phyloP scores from a whole-genome alignment of 2,888 invertebrate genomes.

The Lycocerus yunnanus region DNA sequence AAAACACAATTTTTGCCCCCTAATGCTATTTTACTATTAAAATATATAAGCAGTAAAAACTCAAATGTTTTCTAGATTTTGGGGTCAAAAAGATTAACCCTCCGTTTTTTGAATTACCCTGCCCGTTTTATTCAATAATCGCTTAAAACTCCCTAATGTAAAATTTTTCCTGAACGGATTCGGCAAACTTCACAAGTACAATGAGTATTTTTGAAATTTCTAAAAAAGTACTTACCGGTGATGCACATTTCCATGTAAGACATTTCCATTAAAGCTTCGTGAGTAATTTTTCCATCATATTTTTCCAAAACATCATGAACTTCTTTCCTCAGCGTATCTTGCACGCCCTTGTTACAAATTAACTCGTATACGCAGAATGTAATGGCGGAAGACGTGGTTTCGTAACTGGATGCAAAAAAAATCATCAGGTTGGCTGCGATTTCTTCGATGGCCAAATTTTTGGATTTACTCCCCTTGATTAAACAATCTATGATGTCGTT shows the following conservation, averaged over 20 bases:
- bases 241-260: slow-evolving; percentile 57
- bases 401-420: slow-evolving; percentile 49
- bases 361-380: slow-evolving; percentile 58
- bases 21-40: too few species aligned
- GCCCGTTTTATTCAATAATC: too few species aligned
- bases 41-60: too few species aligned
- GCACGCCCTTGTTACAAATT: slow-evolving; percentile 55
- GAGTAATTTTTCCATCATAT: slow-evolving; percentile 53
- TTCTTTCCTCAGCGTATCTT: slow-evolving; percentile 54
- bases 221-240: slow-evolving; percentile 34
- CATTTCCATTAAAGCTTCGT: slow-evolving; percentile 57
- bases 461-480: not conserved
- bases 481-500: slow-evolving; percentile 8
- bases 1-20: too few species aligned
- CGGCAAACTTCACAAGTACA: too few species aligned
- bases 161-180: too few species aligned
- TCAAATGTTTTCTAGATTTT: too few species aligned
- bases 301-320: slow-evolving; percentile 49
- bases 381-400: slow-evolving; percentile 51
- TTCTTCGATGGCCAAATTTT: slow-evolving; percentile 21
- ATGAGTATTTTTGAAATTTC: too few species aligned
- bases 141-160: too few species aligned
- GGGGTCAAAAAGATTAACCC: too few species aligned
- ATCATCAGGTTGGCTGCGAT: slow-evolving; percentile 40
- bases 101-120: too few species aligned